Base-by-base conservation (phyloP, 2,113 vertebrate genomes). In the Phalacrocorax pelagicus region DNA sequence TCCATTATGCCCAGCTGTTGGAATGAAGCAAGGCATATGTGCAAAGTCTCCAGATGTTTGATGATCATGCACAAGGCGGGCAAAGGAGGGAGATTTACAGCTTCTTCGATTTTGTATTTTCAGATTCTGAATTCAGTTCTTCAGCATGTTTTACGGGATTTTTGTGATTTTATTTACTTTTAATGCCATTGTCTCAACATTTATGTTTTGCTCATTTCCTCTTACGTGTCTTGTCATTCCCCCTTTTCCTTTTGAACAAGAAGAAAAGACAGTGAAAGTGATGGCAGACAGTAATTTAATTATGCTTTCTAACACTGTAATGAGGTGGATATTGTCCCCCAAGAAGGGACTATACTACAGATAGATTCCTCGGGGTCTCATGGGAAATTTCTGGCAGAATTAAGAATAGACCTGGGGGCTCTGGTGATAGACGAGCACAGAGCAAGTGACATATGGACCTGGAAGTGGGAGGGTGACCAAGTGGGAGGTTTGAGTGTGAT, bases 1-100 rank as follows among this genome's bases (percentile, higher is more conserved):
- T 86, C 40, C 57, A 17, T 92, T 84, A 58, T 92, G 30, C 38
- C 92, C 92, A 97, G 88, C 94, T 96, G 94, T 77, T 92, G 73
- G 65, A 95, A 91, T 80, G 61, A 66, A 87, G 73, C 52, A 89
- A 72, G 67, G 61, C 83, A n/a, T 93, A 21, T 86, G 57, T 91
- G 57, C 66, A 51, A 23, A 75, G 54, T 69, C 73, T 94, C 69
- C 95, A 97, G 81, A 91, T 91, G 88, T 86, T 88, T 87, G 69
- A 72, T 81, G 57, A 81, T 79, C 20, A 19, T 2, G 12, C 46
- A 69, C 30, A 59, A 63, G 70, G 36, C 10, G 14, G 61, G 57
- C 27, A 90, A 90, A 74, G 46, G 23, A 94, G 7, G 15, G 65
- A 81, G 44, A 67, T 81, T 52, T 8, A 40, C 51, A 84, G 0